Evolutionary conservation across 2,888 invertebrate species (phyloP).

Genomic region (Saturnia japonica): DNA sequence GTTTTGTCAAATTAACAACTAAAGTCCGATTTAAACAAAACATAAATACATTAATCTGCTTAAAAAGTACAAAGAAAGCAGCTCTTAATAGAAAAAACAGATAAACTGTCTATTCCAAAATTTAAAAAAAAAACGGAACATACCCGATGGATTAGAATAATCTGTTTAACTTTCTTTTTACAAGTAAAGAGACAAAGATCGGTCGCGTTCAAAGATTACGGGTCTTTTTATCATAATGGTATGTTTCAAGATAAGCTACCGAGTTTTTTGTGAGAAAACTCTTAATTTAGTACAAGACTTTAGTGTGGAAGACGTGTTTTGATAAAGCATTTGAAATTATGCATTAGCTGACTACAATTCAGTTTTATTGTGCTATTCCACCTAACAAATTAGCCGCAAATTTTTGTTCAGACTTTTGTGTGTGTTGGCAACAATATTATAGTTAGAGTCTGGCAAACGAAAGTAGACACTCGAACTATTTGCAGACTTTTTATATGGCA

Average conservation of each 20-base stretch:
- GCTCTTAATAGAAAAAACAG: background rate
- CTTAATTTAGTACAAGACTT: slow-evolving; percentile 41
- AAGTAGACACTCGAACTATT: no score
- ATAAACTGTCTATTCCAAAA: background rate
- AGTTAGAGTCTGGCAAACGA: no score
- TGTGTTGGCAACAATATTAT: no score
- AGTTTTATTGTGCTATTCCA: background rate
- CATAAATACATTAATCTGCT: background rate
- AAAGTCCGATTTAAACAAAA: background rate
- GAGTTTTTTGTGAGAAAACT: slow-evolving; percentile 39
- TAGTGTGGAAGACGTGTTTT: background rate
- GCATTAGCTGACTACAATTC: background rate
- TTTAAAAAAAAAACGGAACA: background rate
- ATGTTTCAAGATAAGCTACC: slow-evolving; percentile 66
- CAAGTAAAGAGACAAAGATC: slow-evolving; percentile 26
- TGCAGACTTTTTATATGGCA: no score
- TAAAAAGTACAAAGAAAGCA: background rate
- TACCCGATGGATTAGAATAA: slow-evolving; percentile 23
- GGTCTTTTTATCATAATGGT: slow-evolving; percentile 62
- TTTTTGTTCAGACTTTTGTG: no score
- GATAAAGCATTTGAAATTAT: background rate
- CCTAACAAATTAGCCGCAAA: background rate
- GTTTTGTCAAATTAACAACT: background rate
- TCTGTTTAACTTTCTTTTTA: slow-evolving; percentile 43
- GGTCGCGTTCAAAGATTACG: slow-evolving; percentile 41